Conservation (phyloP, 2,797 vertebrate species). For the Fundulus diaphanus region DNA sequence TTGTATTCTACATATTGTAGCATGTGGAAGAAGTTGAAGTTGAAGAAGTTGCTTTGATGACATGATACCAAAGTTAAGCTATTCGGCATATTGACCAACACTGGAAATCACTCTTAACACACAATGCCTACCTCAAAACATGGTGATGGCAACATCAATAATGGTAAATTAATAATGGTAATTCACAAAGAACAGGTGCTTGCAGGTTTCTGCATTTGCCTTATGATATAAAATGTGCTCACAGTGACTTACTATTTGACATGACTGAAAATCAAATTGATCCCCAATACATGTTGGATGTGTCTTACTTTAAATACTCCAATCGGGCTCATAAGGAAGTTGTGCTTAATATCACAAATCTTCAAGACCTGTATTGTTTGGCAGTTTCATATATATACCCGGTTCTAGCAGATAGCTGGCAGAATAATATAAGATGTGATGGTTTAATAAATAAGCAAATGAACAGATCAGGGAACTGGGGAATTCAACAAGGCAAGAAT, state of each 20-base stretch:
- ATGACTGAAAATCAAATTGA: slow-evolving; percentile 34
- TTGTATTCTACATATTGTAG: too few species aligned
- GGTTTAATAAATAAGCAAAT: not conserved
- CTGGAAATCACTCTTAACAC: too few species aligned
- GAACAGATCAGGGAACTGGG: not conserved
- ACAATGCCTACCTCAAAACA: too few species aligned
- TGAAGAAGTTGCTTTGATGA: not conserved
- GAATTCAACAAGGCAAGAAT: not conserved
- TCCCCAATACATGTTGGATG: slow-evolving; percentile 22
- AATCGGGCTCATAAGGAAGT: slow-evolving; percentile 9
- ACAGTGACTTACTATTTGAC: slow-evolving; percentile 20
- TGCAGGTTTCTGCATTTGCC: slow-evolving; percentile 24
- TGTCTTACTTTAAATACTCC: slow-evolving; percentile 6
- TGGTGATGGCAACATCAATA: too few species aligned
- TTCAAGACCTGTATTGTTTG: slow-evolving; percentile 18
- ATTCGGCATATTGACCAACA: too few species aligned
- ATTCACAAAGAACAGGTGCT: slow-evolving; percentile 17
- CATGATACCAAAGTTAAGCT: not conserved
- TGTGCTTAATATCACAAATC: slow-evolving; percentile 24
- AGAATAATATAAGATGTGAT: not conserved
- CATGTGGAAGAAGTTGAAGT: too few species aligned
- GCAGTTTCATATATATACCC: slow-evolving; percentile 21
- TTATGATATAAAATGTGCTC: slow-evolving; percentile 15
- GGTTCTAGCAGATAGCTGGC: not conserved
- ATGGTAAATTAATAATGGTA: not conserved